Conservation (phyloP, 2,797 vertebrate species). For the Manis crassicaudata region DNA sequence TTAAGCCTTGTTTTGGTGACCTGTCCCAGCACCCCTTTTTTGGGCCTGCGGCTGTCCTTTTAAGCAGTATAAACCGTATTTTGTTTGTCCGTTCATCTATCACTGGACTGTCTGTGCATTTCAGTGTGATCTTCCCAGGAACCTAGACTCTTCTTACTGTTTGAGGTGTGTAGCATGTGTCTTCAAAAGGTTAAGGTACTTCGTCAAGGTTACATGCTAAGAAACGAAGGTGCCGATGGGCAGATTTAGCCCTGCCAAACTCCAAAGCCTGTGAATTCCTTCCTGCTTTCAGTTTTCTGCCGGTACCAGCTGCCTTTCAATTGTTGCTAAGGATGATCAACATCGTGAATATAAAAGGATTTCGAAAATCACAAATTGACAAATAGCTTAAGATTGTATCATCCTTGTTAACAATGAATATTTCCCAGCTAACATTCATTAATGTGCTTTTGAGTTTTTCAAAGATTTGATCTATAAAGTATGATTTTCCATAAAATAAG, state of each 20-base stretch:
- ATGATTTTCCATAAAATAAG: slow-evolving; percentile 17
- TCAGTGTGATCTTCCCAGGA: neutral
- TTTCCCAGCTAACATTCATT: neutral
- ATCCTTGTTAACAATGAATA: neutral
- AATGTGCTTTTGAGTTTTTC: neutral
- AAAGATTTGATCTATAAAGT: neutral
- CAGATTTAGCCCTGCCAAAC: neutral
- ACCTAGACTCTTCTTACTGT: neutral
- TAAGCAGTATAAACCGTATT: too few relatives aligned
- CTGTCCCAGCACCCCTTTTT: too few relatives aligned
- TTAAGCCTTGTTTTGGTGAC: too few relatives aligned
- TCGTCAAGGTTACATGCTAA: neutral
- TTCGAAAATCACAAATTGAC: neutral
- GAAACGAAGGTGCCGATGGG: neutral
- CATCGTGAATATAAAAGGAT: neutral
- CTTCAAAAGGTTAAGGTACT: neutral
- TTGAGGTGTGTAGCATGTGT: neutral
- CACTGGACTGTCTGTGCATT: neutral
- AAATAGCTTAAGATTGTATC: neutral
- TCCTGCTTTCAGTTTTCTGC: neutral
- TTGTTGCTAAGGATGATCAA: neutral
- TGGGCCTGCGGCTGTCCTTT: too few relatives aligned
- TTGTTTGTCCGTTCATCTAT: neutral
- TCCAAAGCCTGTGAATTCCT: neutral
- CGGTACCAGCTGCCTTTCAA: rapidly evolving